Evolutionary conservation across 1,140 invertebrate species (phyloP).

Genomic region (Brachionus rubens): DNA sequence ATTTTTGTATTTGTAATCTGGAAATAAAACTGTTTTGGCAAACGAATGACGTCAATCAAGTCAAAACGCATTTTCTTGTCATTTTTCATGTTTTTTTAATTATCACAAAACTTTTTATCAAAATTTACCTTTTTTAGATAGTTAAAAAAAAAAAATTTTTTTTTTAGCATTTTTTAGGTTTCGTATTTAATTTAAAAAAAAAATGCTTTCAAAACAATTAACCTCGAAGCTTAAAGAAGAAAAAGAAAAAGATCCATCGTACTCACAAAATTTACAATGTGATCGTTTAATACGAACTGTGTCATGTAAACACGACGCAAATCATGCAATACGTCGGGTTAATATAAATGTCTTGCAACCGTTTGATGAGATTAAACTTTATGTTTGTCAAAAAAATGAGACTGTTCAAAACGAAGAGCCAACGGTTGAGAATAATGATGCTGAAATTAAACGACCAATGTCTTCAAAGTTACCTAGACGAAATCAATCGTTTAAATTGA

Average conservation of each 20-base stretch:
- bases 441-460: background rate
- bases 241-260: conserved; percentile 44
- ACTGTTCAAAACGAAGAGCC: background rate
- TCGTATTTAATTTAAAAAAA: background rate
- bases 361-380: conserved; percentile 33
- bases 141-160: background rate
- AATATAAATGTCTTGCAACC: conserved; percentile 28
- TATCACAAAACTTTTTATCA: too few relatives aligned
- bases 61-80: too few relatives aligned
- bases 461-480: background rate
- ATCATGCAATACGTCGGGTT: background rate
- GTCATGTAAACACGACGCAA: conserved; percentile 36
- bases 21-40: too few relatives aligned
- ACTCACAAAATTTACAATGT: conserved; percentile 13
- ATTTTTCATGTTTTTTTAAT: too few relatives aligned
- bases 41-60: too few relatives aligned
- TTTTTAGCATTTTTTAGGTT: background rate
- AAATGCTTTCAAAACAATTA: conserved; percentile 40
- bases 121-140: too few relatives aligned
- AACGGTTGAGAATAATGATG: background rate
- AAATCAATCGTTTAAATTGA: conserved; percentile 12
- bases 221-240: conserved; percentile 40
- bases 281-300: conserved; percentile 30
- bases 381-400: background rate
- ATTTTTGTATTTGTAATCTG: too few relatives aligned